These are phyloP conservation scores for Anorthoa munda DNA, from an alignment of 2,888 invertebrate species.

Conservation along the genomic window DNA sequence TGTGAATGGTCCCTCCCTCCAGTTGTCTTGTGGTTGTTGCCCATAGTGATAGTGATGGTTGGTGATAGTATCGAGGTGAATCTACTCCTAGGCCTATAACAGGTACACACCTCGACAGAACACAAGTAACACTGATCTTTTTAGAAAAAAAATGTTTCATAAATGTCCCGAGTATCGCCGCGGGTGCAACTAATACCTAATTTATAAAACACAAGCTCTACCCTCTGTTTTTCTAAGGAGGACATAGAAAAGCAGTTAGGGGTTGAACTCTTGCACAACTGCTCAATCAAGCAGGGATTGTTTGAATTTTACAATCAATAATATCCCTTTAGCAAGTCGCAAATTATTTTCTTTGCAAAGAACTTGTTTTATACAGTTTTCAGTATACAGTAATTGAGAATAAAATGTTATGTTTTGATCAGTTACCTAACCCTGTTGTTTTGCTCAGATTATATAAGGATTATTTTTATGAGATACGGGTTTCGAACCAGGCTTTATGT, in stretches of 20 bases:
- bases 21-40: not conserved
- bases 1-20: not conserved
- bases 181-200: not conserved
- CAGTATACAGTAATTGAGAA: not conserved
- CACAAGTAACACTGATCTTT: not conserved
- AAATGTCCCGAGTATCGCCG: not conserved
- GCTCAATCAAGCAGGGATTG: slow-evolving; percentile 20
- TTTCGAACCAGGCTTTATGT: too few species aligned
- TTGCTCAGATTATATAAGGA: not conserved
- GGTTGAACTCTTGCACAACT: slow-evolving; percentile 44
- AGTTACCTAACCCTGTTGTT: not conserved
- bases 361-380: slow-evolving; percentile 19
- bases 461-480: too few species aligned
- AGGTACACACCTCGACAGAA: not conserved
- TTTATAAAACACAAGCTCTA: slow-evolving; percentile 17
- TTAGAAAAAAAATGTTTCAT: not conserved
- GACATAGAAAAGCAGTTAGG: slow-evolving; percentile 43
- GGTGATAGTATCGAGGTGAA: not conserved
- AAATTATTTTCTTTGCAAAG: not conserved
- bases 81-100: not conserved
- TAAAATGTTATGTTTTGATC: slow-evolving; percentile 6
- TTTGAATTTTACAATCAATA: slow-evolving; percentile 17
- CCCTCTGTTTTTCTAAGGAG: slow-evolving; percentile 20
- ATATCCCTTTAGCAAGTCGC: not conserved
- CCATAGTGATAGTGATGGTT: too few species aligned